A percentile compares a stretch with the other conserved stretches of the same genome.
Evolutionary conservation across 2,113 vertebrate species (phyloP).

Genomic region (Oenanthe melanoleuca): DNA sequence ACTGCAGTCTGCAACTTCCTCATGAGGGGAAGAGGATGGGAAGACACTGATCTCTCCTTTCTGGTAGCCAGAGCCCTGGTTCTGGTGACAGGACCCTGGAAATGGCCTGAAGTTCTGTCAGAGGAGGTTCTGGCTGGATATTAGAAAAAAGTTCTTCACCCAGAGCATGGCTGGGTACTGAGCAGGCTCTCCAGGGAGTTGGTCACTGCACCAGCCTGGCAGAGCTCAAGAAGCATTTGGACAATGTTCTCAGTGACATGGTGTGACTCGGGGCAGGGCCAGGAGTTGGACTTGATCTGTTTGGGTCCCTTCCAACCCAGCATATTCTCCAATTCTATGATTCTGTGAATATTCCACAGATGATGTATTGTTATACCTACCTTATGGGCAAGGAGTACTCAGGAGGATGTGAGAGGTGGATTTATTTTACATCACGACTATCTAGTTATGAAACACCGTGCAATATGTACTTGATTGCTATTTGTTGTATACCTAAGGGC

Average conservation of each 20-base stretch:
- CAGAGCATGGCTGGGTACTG: background rate
- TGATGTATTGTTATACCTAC: background rate
- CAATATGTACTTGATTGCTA: background rate
- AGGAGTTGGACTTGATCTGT: background rate
- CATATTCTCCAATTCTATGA: fast-evolving
- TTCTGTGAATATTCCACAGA: background rate
- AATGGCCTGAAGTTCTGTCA: background rate
- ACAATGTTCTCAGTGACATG: background rate
- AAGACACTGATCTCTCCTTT: background rate
- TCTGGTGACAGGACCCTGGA: background rate
- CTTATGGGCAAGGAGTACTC: background rate
- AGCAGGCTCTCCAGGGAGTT: background rate
- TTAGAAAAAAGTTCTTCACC: background rate
- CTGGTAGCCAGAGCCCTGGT: too few relatives aligned
- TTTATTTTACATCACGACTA: background rate
- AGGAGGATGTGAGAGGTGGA: background rate
- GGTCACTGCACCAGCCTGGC: background rate
- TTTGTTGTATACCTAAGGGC: background rate
- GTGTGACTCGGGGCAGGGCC: background rate
- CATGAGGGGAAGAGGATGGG: background rate
- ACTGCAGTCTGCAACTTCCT: background rate
- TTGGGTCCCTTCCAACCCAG: background rate
- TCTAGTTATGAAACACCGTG: background rate
- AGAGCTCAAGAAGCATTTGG: background rate
- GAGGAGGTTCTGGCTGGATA: background rate